These are phyloP conservation scores for Zaprionus nigranus DNA, from an alignment of 1,140 invertebrate genomes.

Conservation along the genomic window DNA sequence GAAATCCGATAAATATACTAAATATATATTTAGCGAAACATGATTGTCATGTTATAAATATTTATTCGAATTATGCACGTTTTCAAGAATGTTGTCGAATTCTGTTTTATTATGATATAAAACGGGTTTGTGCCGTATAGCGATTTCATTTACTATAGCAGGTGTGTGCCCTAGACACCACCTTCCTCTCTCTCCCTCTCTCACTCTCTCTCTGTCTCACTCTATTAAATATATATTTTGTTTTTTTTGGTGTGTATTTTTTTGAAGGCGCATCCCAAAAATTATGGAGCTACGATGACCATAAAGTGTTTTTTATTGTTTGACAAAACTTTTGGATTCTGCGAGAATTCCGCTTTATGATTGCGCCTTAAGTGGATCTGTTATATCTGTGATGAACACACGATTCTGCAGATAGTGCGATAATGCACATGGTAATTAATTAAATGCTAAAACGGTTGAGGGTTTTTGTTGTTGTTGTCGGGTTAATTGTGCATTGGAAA, in stretches of 20 bases:
- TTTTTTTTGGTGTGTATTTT: not conserved
- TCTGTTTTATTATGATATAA: conserved; percentile 69
- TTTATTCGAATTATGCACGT: conserved; percentile 71
- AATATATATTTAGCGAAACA: not conserved
- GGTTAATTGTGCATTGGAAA: conserved; percentile 69
- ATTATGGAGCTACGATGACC: conserved; percentile 51
- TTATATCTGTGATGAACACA: not conserved
- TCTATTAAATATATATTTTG: not conserved
- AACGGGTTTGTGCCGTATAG: conserved; percentile 58
- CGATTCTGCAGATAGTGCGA: not conserved
- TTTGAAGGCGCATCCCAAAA: conserved; percentile 24
- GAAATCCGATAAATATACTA: conserved; percentile 2
- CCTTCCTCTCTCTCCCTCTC: not conserved
- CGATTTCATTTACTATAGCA: conserved; percentile 39
- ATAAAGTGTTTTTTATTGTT: conserved; percentile 47
- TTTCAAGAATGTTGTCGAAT: conserved; percentile 73
- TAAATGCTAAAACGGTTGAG: conserved; percentile 24
- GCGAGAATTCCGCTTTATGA: not conserved
- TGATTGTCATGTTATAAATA: conserved; percentile 62
- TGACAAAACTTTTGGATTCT: not conserved
- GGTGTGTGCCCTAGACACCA: not conserved
- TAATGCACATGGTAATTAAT: conserved; percentile 50
- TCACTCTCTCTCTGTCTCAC: not conserved
- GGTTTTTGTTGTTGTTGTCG: conserved; percentile 21
- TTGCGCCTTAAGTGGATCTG: conserved; percentile 6